Evolutionary conservation across 2,888 invertebrate genomes (phyloP).

Genomic region (Spatulosminthurus flaviceps): DNA sequence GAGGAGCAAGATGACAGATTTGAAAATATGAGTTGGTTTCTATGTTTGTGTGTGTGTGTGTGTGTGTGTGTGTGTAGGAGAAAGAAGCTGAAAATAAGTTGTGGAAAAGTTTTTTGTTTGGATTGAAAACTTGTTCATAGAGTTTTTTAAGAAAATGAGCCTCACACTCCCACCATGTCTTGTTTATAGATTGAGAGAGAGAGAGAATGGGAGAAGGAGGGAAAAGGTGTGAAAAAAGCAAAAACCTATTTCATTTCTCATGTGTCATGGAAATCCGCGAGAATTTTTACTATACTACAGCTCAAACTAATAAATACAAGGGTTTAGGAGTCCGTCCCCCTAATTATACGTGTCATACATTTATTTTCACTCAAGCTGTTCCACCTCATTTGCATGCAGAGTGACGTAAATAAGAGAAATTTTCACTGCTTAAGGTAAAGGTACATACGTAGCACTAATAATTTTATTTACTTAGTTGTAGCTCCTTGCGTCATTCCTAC

Average conservation of each 20-base stretch:
- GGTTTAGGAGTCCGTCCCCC: too few relatives aligned
- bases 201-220: constrained; percentile 26
- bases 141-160: constrained; percentile 35
- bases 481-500: too few relatives aligned
- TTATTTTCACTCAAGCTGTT: too few relatives aligned
- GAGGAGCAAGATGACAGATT: constrained; percentile 62
- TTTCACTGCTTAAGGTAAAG: too few relatives aligned
- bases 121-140: constrained; percentile 51
- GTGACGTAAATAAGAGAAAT: too few relatives aligned
- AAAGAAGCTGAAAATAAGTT: constrained; percentile 49
- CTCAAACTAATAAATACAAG: too few relatives aligned
- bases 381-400: too few relatives aligned
- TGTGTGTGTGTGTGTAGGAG: constrained; percentile 19
- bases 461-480: too few relatives aligned
- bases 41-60: not conserved
- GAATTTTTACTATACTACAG: too few relatives aligned
- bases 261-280: too few relatives aligned
- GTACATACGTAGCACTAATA: too few relatives aligned
- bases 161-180: constrained; percentile 2
- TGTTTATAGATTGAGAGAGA: not conserved
- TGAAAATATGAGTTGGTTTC: constrained; percentile 60
- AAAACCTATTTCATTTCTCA: constrained; percentile 1
- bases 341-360: too few relatives aligned
- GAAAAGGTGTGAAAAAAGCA: constrained; percentile 30
- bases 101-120: constrained; percentile 55